A percentile compares a stretch with the other conserved stretches of the same genome.
phyloP scores from a whole-genome alignment of 2,888 invertebrate genomes.

The Thereva nobilitata region DNA sequence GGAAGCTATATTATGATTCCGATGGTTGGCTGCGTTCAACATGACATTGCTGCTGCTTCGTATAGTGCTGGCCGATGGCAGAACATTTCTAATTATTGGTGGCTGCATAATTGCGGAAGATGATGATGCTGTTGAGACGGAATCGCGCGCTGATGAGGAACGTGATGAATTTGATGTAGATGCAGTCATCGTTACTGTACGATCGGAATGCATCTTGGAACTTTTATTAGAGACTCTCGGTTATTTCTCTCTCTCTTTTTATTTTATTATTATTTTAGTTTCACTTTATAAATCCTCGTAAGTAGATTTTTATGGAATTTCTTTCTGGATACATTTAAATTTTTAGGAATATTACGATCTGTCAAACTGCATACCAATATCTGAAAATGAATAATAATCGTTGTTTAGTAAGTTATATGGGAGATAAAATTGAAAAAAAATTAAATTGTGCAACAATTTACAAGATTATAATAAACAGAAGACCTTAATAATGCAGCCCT shows the following conservation, averaged over 20 bases:
- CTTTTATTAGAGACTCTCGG: background rate
- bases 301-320: no score
- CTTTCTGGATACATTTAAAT: no score
- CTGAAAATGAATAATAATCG: no score
- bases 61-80: constrained; percentile 36
- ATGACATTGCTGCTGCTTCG: constrained; percentile 26
- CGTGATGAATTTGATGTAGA: constrained; percentile 34
- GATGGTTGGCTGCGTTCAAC: constrained; percentile 11
- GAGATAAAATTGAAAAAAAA: no score
- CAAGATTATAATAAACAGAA: no score
- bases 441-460: no score
- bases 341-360: no score
- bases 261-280: background rate
- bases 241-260: background rate
- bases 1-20: constrained; percentile 3
- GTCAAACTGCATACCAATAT: no score
- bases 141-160: constrained; percentile 25
- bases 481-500: no score
- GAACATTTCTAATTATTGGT: background rate
- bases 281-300: no score
- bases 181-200: constrained; percentile 37
- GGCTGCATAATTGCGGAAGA: constrained; percentile 10
- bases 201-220: constrained; percentile 15
- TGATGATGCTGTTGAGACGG: constrained; percentile 13
- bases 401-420: no score